Base-by-base conservation (phyloP, 2,113 vertebrate genomes). In the Pao palembangensis region DNA sequence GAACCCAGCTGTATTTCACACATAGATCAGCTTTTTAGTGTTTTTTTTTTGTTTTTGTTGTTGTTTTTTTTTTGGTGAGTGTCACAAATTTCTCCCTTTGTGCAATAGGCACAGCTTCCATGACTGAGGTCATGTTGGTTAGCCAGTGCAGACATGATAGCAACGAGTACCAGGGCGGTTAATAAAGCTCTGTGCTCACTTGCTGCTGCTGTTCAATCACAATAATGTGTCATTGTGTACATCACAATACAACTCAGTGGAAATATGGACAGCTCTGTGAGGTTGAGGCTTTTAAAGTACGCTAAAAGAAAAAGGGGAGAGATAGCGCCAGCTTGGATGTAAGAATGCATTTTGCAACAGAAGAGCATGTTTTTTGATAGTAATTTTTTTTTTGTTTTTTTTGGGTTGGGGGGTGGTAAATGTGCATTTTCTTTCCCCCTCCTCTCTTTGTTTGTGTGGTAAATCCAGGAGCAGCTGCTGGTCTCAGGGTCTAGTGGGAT, bases 401-500 rank as follows among this genome's bases (percentile, higher is more conserved):
- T 82, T 84, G 14, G 78, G 58, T 78, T 67, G 68, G 42, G 55
- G 69, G 61, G 38, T 64, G 69, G 63, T 41, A 67, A 15, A 67
- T 21, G 63, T 60, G 59, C 66, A 78, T 77, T 76, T 71, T 70
- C 71, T 55, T 58, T 71, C 76, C 71, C 71, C 81, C 80, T 76
- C 80, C 80, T 82, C 81, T 88, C 90, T 91, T 91, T 92, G 91
- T 92, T 91, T 89, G 88, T 90, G 88, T 87, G 88, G 83, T 88
- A 89, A 89, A 88, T 92, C 87, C 86, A 87, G 87, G 89, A 92
- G 87, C 93, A 94, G 93, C 94, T 94, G 93, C 92, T 91, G 90
- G 92, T 93, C 90, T 88, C 91, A 87, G 90, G 89, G 92, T 93
- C 93, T 93, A 91, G 90, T 92, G 94, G 92, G 93, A 93, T 91